Evolutionary conservation across 2,888 invertebrate genomes (phyloP).

Genomic region (Drosophila picticornis): DNA sequence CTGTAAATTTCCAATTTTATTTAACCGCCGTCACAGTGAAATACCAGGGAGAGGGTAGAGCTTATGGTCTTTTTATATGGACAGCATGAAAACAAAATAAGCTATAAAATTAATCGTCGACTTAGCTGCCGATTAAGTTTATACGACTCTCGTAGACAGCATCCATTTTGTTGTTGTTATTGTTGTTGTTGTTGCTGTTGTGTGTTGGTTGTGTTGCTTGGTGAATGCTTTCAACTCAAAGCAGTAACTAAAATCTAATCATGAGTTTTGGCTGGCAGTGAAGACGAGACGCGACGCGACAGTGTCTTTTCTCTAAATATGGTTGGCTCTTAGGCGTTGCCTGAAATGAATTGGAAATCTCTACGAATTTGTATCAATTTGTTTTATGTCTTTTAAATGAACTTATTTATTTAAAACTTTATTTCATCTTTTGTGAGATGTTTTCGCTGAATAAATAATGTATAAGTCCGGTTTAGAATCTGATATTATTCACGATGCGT

Average conservation of each 20-base stretch:
- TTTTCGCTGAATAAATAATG: neutral
- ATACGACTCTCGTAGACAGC: constrained; percentile 56
- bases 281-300: constrained; percentile 8
- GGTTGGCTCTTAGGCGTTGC: constrained; percentile 5
- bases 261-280: constrained; percentile 8
- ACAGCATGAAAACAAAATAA: constrained; percentile 74
- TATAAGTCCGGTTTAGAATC: neutral
- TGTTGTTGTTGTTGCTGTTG: neutral
- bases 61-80: constrained; percentile 65
- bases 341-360: constrained; percentile 27
- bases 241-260: constrained; percentile 29
- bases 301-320: constrained; percentile 6
- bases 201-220: constrained; percentile 5
- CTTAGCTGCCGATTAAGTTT: constrained; percentile 71
- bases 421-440: neutral
- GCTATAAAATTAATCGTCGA: constrained; percentile 76
- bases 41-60: constrained; percentile 25
- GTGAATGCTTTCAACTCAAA: constrained; percentile 11
- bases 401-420: constrained; percentile 1
- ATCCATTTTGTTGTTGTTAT: constrained; percentile 52
- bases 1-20: constrained; percentile 77
- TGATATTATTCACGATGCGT: neutral
- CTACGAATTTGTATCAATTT: constrained; percentile 32
- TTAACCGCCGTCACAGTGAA: constrained; percentile 55
- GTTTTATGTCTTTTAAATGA: constrained; percentile 1